phyloP scores from a whole-genome alignment of 2,888 invertebrate species.

The Argyra leucocephala region DNA sequence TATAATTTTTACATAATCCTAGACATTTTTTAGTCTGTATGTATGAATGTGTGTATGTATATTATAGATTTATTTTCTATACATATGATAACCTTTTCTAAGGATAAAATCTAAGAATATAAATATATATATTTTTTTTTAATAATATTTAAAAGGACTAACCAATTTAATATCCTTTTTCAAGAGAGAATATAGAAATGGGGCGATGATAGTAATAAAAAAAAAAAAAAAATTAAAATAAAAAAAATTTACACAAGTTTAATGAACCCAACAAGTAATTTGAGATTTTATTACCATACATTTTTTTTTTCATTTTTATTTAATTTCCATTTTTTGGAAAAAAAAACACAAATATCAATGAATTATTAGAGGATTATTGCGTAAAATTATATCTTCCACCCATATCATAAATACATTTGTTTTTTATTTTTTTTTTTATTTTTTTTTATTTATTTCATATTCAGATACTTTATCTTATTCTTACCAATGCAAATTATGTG shows the following conservation, averaged over 20 bases:
- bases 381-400: background rate
- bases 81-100: too few relatives aligned
- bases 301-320: background rate
- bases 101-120: too few relatives aligned
- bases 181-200: too few relatives aligned
- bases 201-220: too few relatives aligned
- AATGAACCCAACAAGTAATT: constrained; percentile 4
- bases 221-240: too few relatives aligned
- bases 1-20: too few relatives aligned
- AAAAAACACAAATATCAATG: background rate
- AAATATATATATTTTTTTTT: background rate
- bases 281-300: background rate
- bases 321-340: background rate
- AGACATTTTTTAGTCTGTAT: too few relatives aligned
- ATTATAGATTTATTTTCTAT: too few relatives aligned
- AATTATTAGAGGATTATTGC: constrained; percentile 6
- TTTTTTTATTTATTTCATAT: too few relatives aligned
- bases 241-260: background rate
- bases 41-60: too few relatives aligned
- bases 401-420: background rate
- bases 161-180: constrained; percentile 3
- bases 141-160: background rate
- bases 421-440: background rate
- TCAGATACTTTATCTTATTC: too few relatives aligned
- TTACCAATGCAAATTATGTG: too few relatives aligned